phyloP scores from a whole-genome alignment of 2,113 vertebrate species.

The Lepus americanus region DNA sequence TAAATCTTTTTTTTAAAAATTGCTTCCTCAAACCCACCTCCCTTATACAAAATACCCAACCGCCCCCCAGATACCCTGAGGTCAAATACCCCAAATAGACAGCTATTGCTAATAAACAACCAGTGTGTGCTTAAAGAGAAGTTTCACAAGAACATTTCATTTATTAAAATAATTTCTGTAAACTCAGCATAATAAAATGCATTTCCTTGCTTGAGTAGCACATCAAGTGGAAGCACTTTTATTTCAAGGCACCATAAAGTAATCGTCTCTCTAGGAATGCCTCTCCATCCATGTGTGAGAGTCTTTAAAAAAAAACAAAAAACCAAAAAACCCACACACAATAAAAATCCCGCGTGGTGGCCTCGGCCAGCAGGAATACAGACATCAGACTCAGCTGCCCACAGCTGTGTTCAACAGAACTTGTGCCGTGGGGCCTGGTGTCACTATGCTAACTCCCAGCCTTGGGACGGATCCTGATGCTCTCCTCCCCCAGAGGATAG shows the following conservation, averaged over 20 bases:
- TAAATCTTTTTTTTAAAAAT: background rate
- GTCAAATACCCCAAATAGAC: background rate
- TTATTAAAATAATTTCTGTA: slow-evolving; percentile 80
- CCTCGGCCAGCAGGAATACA: background rate
- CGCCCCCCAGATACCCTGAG: background rate
- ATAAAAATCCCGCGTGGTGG: background rate
- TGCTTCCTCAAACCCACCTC: background rate
- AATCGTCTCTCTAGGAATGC: slow-evolving; percentile 68
- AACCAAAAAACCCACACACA: background rate
- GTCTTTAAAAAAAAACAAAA: background rate
- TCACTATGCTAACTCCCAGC: background rate
- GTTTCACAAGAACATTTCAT: slow-evolving; percentile 61
- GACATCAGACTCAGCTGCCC: background rate
- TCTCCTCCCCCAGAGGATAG: background rate
- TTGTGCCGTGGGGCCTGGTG: background rate
- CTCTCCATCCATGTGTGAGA: slow-evolving; percentile 44
- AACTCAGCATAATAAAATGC: slow-evolving; percentile 70
- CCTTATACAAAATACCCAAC: background rate
- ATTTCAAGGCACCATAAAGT: slow-evolving; percentile 83
- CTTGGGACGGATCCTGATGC: background rate
- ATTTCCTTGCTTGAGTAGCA: slow-evolving; percentile 54
- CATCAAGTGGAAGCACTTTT: slow-evolving; percentile 70
- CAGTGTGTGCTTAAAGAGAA: slow-evolving; percentile 24
- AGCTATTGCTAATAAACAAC: background rate
- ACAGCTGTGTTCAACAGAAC: background rate